Percentiles rank a stretch among this genome's conserved stretches.
phyloP scores from a whole-genome alignment of 2,113 vertebrate genomes.

The Artemisiospiza belli region DNA sequence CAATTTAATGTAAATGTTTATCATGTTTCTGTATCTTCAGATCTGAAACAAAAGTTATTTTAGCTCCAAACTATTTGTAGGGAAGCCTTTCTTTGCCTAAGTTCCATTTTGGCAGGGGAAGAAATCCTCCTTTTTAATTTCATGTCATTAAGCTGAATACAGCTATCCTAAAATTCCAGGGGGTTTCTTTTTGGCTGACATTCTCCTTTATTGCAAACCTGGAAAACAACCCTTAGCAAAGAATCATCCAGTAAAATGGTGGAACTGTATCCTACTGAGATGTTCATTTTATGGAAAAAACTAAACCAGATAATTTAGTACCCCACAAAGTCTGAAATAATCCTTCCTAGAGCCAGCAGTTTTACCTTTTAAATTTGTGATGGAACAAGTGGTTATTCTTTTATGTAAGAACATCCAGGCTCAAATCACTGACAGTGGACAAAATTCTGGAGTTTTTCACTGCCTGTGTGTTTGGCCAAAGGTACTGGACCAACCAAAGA shows the following conservation, averaged over 20 bases:
- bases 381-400: not conserved
- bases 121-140: constrained; percentile 26
- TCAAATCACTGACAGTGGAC: not conserved
- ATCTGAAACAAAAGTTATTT: constrained; percentile 3
- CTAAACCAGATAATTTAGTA: not conserved
- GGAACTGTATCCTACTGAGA: not conserved
- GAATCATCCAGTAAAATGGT: not conserved
- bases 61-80: not conserved
- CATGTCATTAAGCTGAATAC: not conserved
- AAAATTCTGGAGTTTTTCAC: not conserved
- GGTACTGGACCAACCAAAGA: too few species aligned
- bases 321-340: not conserved
- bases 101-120: constrained; percentile 2
- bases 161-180: not conserved
- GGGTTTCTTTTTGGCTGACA: not conserved
- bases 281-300: not conserved
- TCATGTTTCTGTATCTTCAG: not conserved
- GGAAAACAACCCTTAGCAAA: not conserved
- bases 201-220: not conserved
- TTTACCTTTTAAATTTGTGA: not conserved
- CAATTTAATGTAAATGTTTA: constrained; percentile 36
- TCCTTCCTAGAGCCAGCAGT: not conserved
- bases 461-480: not conserved
- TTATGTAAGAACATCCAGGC: not conserved
- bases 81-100: not conserved